Evolutionary conservation across 2,888 invertebrate species (phyloP).

Genomic region (Osmoderma eremita): DNA sequence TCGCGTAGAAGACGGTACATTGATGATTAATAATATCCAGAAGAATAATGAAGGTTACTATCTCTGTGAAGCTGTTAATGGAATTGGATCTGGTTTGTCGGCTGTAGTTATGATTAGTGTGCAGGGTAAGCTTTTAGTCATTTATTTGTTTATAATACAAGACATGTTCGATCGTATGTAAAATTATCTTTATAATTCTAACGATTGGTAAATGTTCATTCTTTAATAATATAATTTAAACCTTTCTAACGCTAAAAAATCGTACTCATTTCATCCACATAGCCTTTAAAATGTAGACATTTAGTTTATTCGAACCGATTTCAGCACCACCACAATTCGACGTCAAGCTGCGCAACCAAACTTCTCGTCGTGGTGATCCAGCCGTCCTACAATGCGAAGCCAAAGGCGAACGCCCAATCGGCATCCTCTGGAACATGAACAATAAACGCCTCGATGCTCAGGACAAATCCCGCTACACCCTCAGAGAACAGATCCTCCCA

Average conservation of each 20-base stretch:
- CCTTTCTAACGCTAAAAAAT: not conserved
- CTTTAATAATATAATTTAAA: no score
- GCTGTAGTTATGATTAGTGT: conserved; percentile 94
- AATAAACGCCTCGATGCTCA: conserved; percentile 91
- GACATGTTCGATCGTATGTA: no score
- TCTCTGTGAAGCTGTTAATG: conserved; percentile 95
- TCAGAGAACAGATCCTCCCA: conserved; percentile 86
- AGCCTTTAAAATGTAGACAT: no score
- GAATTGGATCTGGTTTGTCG: conserved; percentile 93
- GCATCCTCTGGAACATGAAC: conserved; percentile 95
- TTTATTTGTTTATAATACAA: not conserved
- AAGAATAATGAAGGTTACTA: conserved; percentile 95
- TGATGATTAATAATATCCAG: conserved; percentile 89
- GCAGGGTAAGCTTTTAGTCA: conserved; percentile 73
- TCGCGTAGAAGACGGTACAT: conserved; percentile 92
- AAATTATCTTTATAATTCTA: no score
- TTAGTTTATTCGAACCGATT: conserved; percentile 7
- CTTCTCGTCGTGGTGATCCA: conserved; percentile 88
- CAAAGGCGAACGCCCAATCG: conserved; percentile 94
- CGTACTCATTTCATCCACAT: conserved; percentile 1
- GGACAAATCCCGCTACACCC: conserved; percentile 88
- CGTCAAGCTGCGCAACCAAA: conserved; percentile 90
- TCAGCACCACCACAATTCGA: conserved; percentile 92
- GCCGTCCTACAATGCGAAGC: conserved; percentile 92
- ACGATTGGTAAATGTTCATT: no score